These are phyloP conservation scores for Bos indicus DNA, from an alignment of 2,113 vertebrate genomes.

Conservation along the genomic window DNA sequence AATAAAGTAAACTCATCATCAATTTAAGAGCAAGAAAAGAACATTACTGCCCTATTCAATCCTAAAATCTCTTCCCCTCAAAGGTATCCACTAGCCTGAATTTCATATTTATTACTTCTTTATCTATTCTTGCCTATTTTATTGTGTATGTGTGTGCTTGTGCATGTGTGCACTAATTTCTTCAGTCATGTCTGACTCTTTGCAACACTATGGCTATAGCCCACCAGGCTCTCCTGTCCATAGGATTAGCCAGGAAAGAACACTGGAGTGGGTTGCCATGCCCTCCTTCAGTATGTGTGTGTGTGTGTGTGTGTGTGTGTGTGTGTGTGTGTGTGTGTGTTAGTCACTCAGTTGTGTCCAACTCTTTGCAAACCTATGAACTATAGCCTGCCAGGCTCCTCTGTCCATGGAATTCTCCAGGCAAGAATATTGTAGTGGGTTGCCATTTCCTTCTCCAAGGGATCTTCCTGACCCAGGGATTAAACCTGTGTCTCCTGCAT, in stretches of 20 bases:
- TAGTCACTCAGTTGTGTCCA: background rate
- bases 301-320: background rate
- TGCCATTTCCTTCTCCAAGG: background rate
- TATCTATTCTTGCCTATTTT: background rate
- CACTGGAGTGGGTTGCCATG: background rate
- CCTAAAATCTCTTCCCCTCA: background rate
- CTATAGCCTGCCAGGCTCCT: background rate
- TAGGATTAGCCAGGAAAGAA: background rate
- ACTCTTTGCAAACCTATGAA: background rate
- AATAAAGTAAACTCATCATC: background rate
- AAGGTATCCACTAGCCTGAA: background rate
- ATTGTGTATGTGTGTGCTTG: background rate
- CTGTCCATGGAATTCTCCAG: background rate
- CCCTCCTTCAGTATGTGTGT: background rate
- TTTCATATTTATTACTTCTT: background rate
- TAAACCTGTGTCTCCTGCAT: background rate
- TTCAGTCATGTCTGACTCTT: background rate
- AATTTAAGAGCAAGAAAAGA: background rate
- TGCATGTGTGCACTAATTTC: background rate
- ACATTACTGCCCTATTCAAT: background rate
- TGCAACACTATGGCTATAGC: background rate
- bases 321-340: background rate
- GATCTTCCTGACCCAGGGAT: background rate
- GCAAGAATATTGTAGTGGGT: background rate
- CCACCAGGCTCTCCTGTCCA: background rate